Conservation (phyloP, 2,888 invertebrate species). For the Willowsia nigromaculata region DNA sequence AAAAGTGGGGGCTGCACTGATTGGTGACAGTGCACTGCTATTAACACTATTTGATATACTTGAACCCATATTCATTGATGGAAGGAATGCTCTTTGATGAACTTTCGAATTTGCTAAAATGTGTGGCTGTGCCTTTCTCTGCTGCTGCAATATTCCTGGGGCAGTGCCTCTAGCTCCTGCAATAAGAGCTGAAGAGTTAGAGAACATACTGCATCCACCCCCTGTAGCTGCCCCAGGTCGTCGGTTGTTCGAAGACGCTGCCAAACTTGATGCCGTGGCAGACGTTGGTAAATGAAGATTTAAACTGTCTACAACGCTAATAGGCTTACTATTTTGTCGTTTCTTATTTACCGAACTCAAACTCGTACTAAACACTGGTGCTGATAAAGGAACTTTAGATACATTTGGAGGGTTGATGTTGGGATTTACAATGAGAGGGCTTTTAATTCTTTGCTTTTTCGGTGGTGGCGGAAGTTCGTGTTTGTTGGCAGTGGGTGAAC, state of each 20-base stretch:
- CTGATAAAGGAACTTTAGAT: constrained; percentile 65
- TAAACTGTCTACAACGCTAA: constrained; percentile 73
- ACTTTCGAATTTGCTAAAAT: constrained; percentile 76
- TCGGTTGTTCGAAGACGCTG: constrained; percentile 72
- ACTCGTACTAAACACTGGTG: constrained; percentile 77
- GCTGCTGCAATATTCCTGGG: constrained; percentile 75
- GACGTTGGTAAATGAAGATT: constrained; percentile 74
- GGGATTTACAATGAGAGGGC: constrained; percentile 60
- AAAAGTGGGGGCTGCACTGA: constrained; percentile 20
- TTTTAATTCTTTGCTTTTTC: constrained; percentile 70
- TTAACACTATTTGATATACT: constrained; percentile 45
- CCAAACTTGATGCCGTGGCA: constrained; percentile 73
- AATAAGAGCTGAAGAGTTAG: constrained; percentile 63
- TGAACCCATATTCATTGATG: constrained; percentile 33
- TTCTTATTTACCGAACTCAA: constrained; percentile 74
- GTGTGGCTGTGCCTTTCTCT: constrained; percentile 77
- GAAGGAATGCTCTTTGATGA: constrained; percentile 75
- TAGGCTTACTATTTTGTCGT: constrained; percentile 63
- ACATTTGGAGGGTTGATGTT: constrained; percentile 57
- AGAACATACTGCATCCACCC: constrained; percentile 72
- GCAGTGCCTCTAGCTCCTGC: constrained; percentile 66
- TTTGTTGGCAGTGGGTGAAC: constrained; percentile 7
- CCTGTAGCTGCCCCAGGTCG: constrained; percentile 60
- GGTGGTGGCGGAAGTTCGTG: constrained; percentile 47
- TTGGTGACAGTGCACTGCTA: constrained; percentile 40